Conservation (phyloP, 2,888 invertebrate species). For the Athalia circularis region DNA sequence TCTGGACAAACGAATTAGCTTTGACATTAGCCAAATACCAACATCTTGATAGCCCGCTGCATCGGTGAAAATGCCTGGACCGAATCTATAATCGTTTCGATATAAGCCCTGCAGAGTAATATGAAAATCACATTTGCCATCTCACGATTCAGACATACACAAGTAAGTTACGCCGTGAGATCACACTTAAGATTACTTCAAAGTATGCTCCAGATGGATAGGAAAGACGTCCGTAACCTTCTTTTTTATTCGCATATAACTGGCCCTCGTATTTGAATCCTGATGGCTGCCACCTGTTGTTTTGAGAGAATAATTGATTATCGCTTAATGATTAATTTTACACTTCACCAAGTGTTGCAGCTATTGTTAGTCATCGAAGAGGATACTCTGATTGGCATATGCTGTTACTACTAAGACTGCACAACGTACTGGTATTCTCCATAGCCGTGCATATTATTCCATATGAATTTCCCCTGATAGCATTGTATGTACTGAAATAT, state of each 20-base stretch:
- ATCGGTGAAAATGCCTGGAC: slow-evolving; percentile 77
- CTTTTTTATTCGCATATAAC: slow-evolving; percentile 76
- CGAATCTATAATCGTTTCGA: slow-evolving; percentile 76
- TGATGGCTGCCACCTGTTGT: slow-evolving; percentile 71
- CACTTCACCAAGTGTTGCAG: slow-evolving; percentile 68
- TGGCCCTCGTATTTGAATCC: slow-evolving; percentile 74
- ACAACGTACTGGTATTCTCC: slow-evolving; percentile 22
- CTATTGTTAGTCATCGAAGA: not conserved
- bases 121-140: not conserved
- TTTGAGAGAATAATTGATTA: slow-evolving; percentile 73
- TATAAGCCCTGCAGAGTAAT: slow-evolving; percentile 74
- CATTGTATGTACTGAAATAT: slow-evolving; percentile 36
- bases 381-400: not conserved
- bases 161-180: no score
- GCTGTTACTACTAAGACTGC: not conserved
- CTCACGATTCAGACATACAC: no score
- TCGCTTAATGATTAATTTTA: slow-evolving; percentile 54
- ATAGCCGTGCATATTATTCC: slow-evolving; percentile 42
- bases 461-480: slow-evolving; percentile 31
- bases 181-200: slow-evolving; percentile 40
- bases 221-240: slow-evolving; percentile 77
- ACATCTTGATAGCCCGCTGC: slow-evolving; percentile 75
- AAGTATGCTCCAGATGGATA: slow-evolving; percentile 65
- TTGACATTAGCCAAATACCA: slow-evolving; percentile 77
- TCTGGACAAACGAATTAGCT: slow-evolving; percentile 75